Evolutionary conservation across 2,113 vertebrate genomes (phyloP), one percentile per base, ranked within the genome.

Genomic region (Oncorhynchus tshawytscha): DNA sequence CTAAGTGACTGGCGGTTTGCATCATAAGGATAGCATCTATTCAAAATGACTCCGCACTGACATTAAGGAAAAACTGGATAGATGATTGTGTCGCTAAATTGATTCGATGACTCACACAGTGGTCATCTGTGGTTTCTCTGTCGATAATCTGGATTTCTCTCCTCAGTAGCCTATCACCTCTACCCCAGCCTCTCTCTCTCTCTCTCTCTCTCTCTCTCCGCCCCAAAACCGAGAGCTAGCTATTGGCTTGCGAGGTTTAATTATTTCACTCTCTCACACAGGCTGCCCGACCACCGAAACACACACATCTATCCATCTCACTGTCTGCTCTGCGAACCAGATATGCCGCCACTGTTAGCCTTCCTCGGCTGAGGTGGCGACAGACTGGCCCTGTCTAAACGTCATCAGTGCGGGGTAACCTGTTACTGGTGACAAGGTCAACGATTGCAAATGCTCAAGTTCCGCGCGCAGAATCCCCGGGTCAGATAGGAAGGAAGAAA

Each of bases 401-500:
- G 20, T 24, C 39, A 59, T 48, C 72, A 18, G 67, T 29, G 70
- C 78, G 68, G 82, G 77, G 80, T 68, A 45, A 77, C 78, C 75
- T 70, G 79, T 82, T 75, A 22, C 67, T 74, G 83, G 45, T 48
- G 51, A 54, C 75, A 9, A 9, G 39, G 49, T 72, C 77, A 48
- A 60, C 48, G 27, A 73, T 78, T 62, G 78, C 86, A 81, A 79
- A 90, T 88, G 90, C 75, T 67, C 70, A 75, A 85, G 81, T 79
- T 66, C 85, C 78, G 80, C 74, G 62, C n/a, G 81, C 75, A 72
- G 78, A 76, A 84, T 73, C 85, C 84, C 87, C 87, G 72, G 83
- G 86, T 71, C 84, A 81, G 80, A 12, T 29, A 83, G 82, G 84
- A 45, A 45, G 39, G 39, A 79, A 83, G 77, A 71, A 79, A 1